Evolutionary conservation across 2,113 vertebrate species (phyloP), one percentile per base, ranked within the genome.

Genomic region (Xyrauchen texanus): DNA sequence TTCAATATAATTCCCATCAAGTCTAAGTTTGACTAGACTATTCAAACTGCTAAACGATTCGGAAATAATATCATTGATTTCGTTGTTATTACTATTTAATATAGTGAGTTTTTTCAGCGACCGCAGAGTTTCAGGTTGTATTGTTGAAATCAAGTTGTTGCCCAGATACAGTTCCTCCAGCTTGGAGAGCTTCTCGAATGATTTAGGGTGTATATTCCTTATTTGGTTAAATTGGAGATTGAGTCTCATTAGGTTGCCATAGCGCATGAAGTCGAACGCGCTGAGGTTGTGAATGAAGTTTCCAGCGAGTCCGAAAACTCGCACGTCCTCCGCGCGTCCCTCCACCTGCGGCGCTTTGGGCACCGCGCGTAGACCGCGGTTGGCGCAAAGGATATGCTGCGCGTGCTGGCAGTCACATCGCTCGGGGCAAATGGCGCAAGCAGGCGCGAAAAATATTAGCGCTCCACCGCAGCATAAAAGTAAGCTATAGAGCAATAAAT

Each of bases 211-310:
- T 57, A 99, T 90, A 0, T 73, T 89, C 61, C 92, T 92, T 83
- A 99, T 96, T 73, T 94, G 94, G 83, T 98, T 99, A 87, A 95
- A 99, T 83, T 99, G 97, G 79, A 98, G 82, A 87, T 98, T 95
- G 81, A 99, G 89, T 72, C 96, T 88, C 75, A 93, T 89, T 15
- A 99, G 92, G 84, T 93, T 90, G 3, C 89, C 88, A 84, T 96
- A 93, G 68, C 92, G 91, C 47, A 91, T 86, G 86, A 98, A 95
- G 89, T 98, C 96, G 7, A 91, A 90, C 49, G 93, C 94, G 0
- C 94, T 95, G 90, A 98, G 90, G 88, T 97, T 97, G 47, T 88
- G 68, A 57, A 98, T 97, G 87, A 97, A 98, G 88, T 99, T 99
- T 8, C 97, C 97, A 3, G 95, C 96, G 0, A 98, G 93, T 86